A percentile compares a stretch with the other conserved stretches of the same genome.
These are phyloP conservation scores for Brachyptera putata DNA, from an alignment of 2,888 invertebrate genomes.

Conservation along the genomic window DNA sequence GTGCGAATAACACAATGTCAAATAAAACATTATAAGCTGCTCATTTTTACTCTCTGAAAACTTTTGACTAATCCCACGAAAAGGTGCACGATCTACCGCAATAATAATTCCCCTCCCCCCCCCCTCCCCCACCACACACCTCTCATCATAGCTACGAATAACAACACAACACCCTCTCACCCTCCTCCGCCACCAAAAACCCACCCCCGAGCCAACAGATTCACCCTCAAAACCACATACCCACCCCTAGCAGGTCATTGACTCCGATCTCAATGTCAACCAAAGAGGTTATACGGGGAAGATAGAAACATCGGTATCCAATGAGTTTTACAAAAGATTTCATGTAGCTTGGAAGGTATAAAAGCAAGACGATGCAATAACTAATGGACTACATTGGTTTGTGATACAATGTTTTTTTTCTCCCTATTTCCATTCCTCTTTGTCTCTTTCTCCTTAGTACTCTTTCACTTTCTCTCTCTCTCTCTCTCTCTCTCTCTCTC, in stretches of 20 bases:
- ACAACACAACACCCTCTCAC: neutral
- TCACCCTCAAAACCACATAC: neutral
- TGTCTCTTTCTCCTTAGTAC: too few relatives aligned
- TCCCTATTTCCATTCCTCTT: too few relatives aligned
- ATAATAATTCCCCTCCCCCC: conserved; percentile 5
- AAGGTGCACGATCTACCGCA: conserved; percentile 17
- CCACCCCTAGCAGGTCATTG: conserved; percentile 3
- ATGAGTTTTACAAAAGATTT: too few relatives aligned
- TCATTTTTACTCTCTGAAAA: neutral
- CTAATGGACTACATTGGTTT: neutral
- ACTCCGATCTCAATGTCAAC: conserved; percentile 14
- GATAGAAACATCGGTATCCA: too few relatives aligned
- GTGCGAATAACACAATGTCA: too few relatives aligned
- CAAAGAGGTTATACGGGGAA: neutral
- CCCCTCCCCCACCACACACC: neutral
- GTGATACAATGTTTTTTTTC: too few relatives aligned
- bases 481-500: too few relatives aligned
- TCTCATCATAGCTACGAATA: too few relatives aligned
- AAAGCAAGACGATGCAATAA: neutral
- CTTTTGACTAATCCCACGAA: too few relatives aligned
- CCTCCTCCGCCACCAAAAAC: neutral
- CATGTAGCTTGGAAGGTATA: too few relatives aligned
- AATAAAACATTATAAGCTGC: too few relatives aligned
- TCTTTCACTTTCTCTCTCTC: too few relatives aligned
- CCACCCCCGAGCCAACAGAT: neutral